These are phyloP conservation scores for Hippoglossus stenolepis DNA, from an alignment of 2,113 vertebrate genomes.

Conservation along the genomic window DNA sequence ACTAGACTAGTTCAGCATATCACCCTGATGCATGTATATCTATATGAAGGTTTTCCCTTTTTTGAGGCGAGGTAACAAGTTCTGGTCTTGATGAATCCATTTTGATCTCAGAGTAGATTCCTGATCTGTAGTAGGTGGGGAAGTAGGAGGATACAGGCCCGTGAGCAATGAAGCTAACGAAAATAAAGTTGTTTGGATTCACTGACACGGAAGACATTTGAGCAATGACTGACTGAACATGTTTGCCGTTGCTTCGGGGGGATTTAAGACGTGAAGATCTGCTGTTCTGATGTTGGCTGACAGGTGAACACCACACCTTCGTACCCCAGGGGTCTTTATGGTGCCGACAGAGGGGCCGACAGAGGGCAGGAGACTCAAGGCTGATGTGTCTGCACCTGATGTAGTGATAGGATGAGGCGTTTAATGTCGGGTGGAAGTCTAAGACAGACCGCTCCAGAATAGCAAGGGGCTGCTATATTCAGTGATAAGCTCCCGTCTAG, in stretches of 20 bases:
- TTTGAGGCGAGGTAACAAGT: background rate
- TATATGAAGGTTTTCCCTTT: background rate
- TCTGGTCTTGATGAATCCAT: background rate
- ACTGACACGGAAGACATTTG: conserved; percentile 30
- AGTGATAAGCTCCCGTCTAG: background rate
- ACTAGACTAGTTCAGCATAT: background rate
- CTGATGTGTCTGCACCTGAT: conserved; percentile 13
- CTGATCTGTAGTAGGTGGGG: background rate
- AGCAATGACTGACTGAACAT: conserved; percentile 6
- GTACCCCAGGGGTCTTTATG: conserved; percentile 26
- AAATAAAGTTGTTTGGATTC: conserved; percentile 23
- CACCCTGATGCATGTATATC: background rate
- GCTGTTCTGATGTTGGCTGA: conserved; percentile 64
- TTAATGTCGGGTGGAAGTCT: background rate
- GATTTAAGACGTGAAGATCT: conserved; percentile 38
- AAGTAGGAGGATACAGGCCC: background rate
- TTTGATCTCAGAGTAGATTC: background rate
- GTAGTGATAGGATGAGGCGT: background rate
- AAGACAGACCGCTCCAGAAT: background rate
- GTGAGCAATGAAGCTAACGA: background rate
- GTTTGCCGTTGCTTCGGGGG: conserved; percentile 17
- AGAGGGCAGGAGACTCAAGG: background rate
- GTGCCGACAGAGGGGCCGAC: conserved; percentile 21
- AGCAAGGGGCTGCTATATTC: background rate
- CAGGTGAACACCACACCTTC: conserved; percentile 42